Conservation (phyloP, 2,113 vertebrate species). For the Protomyctophum bolini region DNA sequence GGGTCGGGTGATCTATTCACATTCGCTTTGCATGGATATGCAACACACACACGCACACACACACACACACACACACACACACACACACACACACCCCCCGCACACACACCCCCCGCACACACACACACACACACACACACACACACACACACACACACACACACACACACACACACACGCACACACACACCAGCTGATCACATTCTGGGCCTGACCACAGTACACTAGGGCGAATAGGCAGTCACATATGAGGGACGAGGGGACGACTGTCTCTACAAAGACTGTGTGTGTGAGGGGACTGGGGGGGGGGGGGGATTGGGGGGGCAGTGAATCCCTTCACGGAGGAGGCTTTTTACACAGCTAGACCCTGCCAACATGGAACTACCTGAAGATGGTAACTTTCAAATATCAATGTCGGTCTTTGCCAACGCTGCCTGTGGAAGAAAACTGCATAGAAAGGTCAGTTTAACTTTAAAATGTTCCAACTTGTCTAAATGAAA, state of each 20-base stretch:
- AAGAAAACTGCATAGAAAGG: conserved; percentile 16
- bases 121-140: too few relatives aligned
- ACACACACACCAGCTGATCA: conserved; percentile 12
- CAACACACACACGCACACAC: too few relatives aligned
- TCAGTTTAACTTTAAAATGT: conserved; percentile 14
- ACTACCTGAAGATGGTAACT: conserved; percentile 29
- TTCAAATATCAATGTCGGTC: conserved; percentile 9
- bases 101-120: too few relatives aligned
- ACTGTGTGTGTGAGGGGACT: background rate
- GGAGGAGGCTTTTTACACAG: background rate
- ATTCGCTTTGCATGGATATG: conserved; percentile 20
- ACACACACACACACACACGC: background rate
- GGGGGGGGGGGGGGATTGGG: background rate
- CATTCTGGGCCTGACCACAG: conserved; percentile 65
- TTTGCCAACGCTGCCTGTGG: background rate
- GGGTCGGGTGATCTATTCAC: conserved; percentile 67
- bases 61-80: too few relatives aligned
- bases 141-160: too few relatives aligned
- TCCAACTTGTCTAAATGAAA: background rate
- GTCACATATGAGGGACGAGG: conserved; percentile 35
- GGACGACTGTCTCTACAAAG: conserved; percentile 16
- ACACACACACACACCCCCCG: too few relatives aligned
- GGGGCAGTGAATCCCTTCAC: background rate
- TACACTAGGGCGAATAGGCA: conserved; percentile 36
- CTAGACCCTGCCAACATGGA: background rate